Base-by-base conservation (phyloP, 2,797 vertebrate genomes). In the Rhadinocentrus ornatus region DNA sequence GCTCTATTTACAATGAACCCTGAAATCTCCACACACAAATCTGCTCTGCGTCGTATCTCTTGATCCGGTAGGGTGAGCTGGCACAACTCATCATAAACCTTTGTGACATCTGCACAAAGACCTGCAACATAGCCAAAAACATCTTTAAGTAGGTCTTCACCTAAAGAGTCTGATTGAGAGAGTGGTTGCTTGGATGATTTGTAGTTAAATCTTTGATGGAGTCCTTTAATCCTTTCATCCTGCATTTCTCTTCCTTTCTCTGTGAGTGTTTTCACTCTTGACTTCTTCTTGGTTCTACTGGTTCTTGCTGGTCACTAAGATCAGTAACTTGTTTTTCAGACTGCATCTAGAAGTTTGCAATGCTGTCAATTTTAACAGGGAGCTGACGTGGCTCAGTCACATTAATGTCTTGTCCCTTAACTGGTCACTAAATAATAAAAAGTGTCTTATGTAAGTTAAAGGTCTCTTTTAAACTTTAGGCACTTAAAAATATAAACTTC, bases 1-100 rank as follows among this genome's bases (percentile, higher is more conserved):
- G 46, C 62, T 35, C 15, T 52, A 0, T 8, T 22, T 0, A 63
- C 15, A 50, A 63, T 52, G 8, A 63, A 50, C 0, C 32, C 32
- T 13, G 62, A 52, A 13, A 63, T 52, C n/a, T 52, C 27, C 29
- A 52, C 62, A 34, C 46, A 63, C 1, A 63, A 12, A 50, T 63
- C 62, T 18, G 35, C 31, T 35, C 4, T 63, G n/a, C n/a, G n/a
- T 3, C n/a, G 46, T 52, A n/a, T 63, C 4, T 4, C 62, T 52
- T 35, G 46, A 34, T 63, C 44, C 10, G 60, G 60, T n/a, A 29
- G 44, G 4, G 44, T 32, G 2, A 62, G 27, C 1, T 62, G 6
- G 26, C 29, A 44, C 4, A 62, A 20, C 29, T 62, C 29, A 3
- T 62, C 20, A 24, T 62, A 50, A 1, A 22, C 46, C 1, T 10